These are phyloP conservation scores for Oreonectes daqikongensis DNA, from an alignment of 2,797 vertebrate genomes.

Conservation along the genomic window DNA sequence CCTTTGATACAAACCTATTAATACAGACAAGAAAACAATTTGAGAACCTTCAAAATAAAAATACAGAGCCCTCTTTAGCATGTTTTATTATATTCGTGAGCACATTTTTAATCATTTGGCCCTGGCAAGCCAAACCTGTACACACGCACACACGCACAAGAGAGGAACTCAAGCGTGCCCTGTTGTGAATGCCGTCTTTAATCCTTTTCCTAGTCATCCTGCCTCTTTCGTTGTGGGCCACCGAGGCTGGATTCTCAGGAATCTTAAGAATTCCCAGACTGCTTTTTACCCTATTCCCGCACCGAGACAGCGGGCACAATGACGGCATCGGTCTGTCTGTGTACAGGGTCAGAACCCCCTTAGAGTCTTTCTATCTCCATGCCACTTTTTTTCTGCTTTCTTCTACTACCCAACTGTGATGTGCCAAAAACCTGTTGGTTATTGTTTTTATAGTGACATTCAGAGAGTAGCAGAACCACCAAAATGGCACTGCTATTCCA, in stretches of 20 bases:
- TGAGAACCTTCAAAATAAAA: background rate
- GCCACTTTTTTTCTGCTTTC: conserved; percentile 29
- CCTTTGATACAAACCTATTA: too few relatives aligned
- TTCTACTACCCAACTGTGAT: conserved; percentile 37
- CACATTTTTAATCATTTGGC: background rate
- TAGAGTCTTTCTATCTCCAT: conserved; percentile 21
- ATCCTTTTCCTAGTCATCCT: conserved; percentile 58
- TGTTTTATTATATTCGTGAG: background rate
- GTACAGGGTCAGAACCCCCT: conserved; percentile 41
- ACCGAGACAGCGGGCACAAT: conserved; percentile 47
- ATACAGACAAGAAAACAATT: too few relatives aligned
- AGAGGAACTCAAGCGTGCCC: conserved; percentile 51
- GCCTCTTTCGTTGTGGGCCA: conserved; percentile 55
- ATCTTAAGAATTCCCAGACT: conserved; percentile 58
- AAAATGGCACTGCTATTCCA: background rate
- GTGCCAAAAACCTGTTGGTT: conserved; percentile 33
- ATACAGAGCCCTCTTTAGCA: too few relatives aligned
- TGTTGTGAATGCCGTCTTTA: conserved; percentile 58
- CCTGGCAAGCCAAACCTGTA: conserved; percentile 1
- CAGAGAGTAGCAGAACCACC: background rate
- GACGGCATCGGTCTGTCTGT: conserved; percentile 48
- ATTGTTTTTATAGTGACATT: conserved; percentile 23
- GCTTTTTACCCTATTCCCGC: conserved; percentile 54
- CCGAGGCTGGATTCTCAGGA: conserved; percentile 51
- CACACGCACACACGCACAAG: conserved; percentile 31